Base-by-base conservation (phyloP, 2,888 invertebrate genomes). In the Spilosoma lubricipeda region DNA sequence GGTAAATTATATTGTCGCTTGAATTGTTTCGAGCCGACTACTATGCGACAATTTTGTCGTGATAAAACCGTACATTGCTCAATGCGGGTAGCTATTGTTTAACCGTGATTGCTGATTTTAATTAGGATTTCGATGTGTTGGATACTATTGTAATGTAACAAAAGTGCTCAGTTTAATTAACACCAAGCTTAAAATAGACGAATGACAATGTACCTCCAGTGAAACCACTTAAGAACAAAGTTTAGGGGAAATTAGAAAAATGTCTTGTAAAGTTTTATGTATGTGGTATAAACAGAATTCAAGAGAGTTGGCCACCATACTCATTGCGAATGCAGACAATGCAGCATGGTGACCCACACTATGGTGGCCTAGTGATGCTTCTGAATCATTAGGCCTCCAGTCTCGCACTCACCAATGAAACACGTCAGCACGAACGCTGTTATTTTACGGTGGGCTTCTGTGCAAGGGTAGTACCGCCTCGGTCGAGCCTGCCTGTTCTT, bases 11-110 rank as follows among this genome's bases (percentile, higher is more conserved):
- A 72, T 79, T 82, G 88, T 85, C 88, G 81, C 80, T 77, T 80
- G 87, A 85, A 91, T 91, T 91, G 91, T 92, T 88, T 88, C 88
- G 83, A 86, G 80, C 79, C 79, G 81, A 84, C 81, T 86, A 81
- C 83, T 48, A 20, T 48, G 80, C 74, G 79, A 82, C 88, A 82
- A 86, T 87, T 85, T 80, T 78, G 81, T 80, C 76, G 78, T 75
- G 88, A 90, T 89, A 87, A 85, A 82, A 85, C 83, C 83, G 77
- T 67, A 72, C 73, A 86, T 89, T 87, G 83, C 85, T 85, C 83
- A 86, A 90, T 88, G 85, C 87, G 87, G 87, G 90, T 71, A 48
- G 52, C 81, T 76, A 88, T 90, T 90, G 90, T 90, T 82, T 84
- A 81, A 78, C 67, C 76, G 75, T 85, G 81, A 87, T 85, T 85